A percentile compares a stretch with the other conserved stretches of the same genome.
phyloP scores from a whole-genome alignment of 1,140 invertebrate genomes.

The Pachyrhynchus sulphureomaculatus region DNA sequence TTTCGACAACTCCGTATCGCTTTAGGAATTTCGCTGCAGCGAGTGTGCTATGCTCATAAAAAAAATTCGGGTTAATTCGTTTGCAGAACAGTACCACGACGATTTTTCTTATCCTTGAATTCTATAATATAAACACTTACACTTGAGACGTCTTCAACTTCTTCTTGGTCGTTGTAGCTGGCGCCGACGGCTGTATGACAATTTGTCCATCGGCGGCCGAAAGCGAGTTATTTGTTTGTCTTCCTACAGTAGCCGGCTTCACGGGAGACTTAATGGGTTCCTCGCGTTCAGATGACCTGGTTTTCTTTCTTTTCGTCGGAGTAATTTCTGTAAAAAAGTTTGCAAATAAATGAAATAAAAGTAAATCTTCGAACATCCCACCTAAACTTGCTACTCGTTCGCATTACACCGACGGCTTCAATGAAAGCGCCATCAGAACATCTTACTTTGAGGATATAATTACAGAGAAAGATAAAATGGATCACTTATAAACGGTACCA shows the following conservation, averaged over 20 bases:
- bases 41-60: too few species aligned
- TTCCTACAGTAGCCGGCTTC: slow-evolving; percentile 53
- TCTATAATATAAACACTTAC: slow-evolving; percentile 55
- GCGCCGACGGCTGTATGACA: slow-evolving; percentile 61
- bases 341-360: slow-evolving; percentile 22
- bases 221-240: slow-evolving; percentile 85
- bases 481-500: too few species aligned
- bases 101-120: too few species aligned
- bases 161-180: slow-evolving; percentile 49
- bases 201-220: slow-evolving; percentile 81
- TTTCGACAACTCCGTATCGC: too few species aligned
- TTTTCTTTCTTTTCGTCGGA: slow-evolving; percentile 7
- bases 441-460: too few species aligned
- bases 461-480: too few species aligned
- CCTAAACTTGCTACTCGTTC: too few species aligned
- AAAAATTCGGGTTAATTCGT: too few species aligned
- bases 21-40: too few species aligned
- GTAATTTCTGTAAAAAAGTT: background rate
- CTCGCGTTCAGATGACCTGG: background rate
- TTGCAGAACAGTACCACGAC: too few species aligned
- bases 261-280: background rate
- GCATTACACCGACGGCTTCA: too few species aligned
- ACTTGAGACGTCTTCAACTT: slow-evolving; percentile 67
- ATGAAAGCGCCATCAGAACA: too few species aligned
- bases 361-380: background rate